Conservation (phyloP, 2,888 invertebrate species). For the Lymantria dispar region DNA sequence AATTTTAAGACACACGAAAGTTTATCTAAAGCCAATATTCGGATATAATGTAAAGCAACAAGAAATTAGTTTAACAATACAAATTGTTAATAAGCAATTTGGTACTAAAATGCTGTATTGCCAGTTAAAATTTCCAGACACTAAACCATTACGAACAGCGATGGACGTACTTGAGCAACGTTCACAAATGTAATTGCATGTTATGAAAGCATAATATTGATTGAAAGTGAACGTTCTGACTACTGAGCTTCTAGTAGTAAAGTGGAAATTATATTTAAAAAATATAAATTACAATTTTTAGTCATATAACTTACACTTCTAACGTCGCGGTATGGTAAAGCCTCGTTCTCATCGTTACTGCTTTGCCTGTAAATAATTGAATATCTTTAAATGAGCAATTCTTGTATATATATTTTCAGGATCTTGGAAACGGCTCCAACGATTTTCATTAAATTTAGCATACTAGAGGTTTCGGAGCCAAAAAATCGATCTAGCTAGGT, state of each 20-base stretch:
- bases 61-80: conserved; percentile 1
- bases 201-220: conserved; percentile 8
- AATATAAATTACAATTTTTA: not conserved
- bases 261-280: not conserved
- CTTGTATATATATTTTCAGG: no score
- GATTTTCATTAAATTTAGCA: no score
- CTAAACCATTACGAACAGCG: not conserved
- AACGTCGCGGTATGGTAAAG: conserved; percentile 89
- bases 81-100: conserved; percentile 11
- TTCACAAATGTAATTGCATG: conserved; percentile 15
- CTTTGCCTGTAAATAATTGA: conserved; percentile 85
- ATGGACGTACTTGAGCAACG: not conserved
- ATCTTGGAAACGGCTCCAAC: no score
- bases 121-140: not conserved
- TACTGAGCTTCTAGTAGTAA: conserved; percentile 19
- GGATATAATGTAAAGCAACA: conserved; percentile 13
- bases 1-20: no score
- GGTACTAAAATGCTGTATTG: no score
- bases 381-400: not conserved
- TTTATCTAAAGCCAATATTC: not conserved
- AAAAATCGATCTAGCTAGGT: no score
- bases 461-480: no score
- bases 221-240: conserved; percentile 12
- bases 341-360: conserved; percentile 95
- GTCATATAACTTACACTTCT: conserved; percentile 88